Conservation (phyloP, 2,113 vertebrate species). For the Symphodus melops region DNA sequence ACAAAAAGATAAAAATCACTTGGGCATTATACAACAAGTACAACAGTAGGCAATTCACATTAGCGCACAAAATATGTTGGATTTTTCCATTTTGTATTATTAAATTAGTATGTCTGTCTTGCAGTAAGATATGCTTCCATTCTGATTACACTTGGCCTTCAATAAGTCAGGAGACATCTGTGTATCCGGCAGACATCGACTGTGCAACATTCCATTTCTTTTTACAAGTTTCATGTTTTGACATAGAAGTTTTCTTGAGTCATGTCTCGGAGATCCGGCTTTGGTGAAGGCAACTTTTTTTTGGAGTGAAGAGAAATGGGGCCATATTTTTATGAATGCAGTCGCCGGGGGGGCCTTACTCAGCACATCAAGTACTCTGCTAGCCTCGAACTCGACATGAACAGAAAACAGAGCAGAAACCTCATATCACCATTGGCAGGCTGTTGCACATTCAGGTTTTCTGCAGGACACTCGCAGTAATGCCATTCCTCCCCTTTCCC, state of each 20-base stretch:
- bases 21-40: not conserved
- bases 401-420: constrained; percentile 18
- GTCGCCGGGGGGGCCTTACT: constrained; percentile 15
- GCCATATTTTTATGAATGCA: constrained; percentile 6
- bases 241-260: not conserved
- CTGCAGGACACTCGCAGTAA: not conserved
- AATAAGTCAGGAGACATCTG: not conserved
- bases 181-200: not conserved
- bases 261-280: not conserved
- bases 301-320: constrained; percentile 11
- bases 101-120: not conserved
- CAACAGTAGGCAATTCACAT: not conserved
- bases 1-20: constrained; percentile 12
- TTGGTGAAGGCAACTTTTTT: constrained; percentile 26
- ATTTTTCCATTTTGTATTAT: not conserved
- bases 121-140: not conserved
- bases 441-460: not conserved
- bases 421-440: not conserved
- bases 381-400: constrained; percentile 29
- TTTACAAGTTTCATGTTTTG: constrained; percentile 1
- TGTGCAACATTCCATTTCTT: not conserved
- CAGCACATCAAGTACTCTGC: constrained; percentile 15
- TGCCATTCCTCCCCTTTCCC: constrained; percentile 31
- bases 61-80: not conserved
- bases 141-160: not conserved